Base-by-base conservation (phyloP, 2,113 vertebrate genomes). In the Muscicapa adusta region DNA sequence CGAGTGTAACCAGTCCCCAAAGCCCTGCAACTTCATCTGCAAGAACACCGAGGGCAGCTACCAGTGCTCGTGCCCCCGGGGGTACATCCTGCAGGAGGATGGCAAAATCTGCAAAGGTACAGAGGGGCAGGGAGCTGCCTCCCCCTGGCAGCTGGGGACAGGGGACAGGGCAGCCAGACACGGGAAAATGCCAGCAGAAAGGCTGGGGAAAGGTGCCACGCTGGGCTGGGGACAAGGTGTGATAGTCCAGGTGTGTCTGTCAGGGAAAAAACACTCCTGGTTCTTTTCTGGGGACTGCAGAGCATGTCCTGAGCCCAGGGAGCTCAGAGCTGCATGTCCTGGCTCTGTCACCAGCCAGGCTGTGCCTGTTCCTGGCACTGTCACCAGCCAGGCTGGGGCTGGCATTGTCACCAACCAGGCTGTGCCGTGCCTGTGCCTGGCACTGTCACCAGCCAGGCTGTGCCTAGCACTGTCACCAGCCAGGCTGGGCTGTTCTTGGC, bases 11-110 rank as follows among this genome's bases (percentile, higher is more conserved):
- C 98, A 99, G 96, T 98, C 98, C 57, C 99, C 99, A 2, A 98
- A 98, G 61, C 99, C 98, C 0, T 99, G 99, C 53, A 98, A 99
- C 96, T 99, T 99, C 98, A 98, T 99, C 97, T 99, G 99, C 97
- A 99, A 99, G 97, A 99, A 99, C 97, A 99, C 98, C 1, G 98
- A 99, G 70, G 99, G 99, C 94, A 99, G 99, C 96, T 99, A 99
- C 98, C 97, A 99, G 63, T 99, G 99, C 93, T 98, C 99, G 74
- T 99, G 99, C 80, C 99, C 99, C 60, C 96, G 98, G 66, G 99
- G 99, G 25, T 99, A 99, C 97, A 91, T 98, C 73, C 96, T 99
- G 87, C 98, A 99, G 93, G 98, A 99, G 14, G 98, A 99, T 3
- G 98, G 99, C 72, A 99, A 99, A 95, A 99, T 98, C 75, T 99